Evolutionary conservation across 2,797 vertebrate species (phyloP).

Genomic region (Pseudopleuronectes americanus): DNA sequence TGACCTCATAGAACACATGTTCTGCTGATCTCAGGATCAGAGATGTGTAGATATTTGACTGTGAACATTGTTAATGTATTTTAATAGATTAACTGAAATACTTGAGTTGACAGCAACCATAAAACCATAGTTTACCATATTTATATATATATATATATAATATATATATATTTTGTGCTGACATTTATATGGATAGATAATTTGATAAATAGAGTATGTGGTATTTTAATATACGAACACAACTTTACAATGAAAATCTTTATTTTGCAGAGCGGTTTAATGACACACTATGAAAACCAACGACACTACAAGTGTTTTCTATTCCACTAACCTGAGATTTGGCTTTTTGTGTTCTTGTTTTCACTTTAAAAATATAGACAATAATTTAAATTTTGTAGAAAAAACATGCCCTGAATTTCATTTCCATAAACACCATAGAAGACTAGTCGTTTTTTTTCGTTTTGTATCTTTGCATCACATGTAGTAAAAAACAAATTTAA

Average conservation of each 20-base stretch:
- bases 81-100: too few species aligned
- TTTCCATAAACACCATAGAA: slow-evolving; percentile 66
- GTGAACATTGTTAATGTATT: too few species aligned
- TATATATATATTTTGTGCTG: too few species aligned
- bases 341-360: slow-evolving; percentile 54
- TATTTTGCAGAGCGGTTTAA: slow-evolving; percentile 84
- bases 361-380: slow-evolving; percentile 76
- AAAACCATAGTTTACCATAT: too few species aligned
- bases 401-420: slow-evolving; percentile 77
- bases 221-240: too few species aligned
- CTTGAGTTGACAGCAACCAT: too few species aligned
- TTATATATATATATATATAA: too few species aligned
- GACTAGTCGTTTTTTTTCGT: slow-evolving; percentile 56
- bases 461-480: slow-evolving; percentile 57
- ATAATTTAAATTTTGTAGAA: slow-evolving; percentile 84
- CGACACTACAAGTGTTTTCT: slow-evolving; percentile 35
- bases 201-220: too few species aligned
- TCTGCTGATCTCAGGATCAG: too few species aligned
- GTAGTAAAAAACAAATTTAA: slow-evolving; percentile 51
- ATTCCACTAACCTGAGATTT: slow-evolving; percentile 70
- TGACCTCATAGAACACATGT: too few species aligned
- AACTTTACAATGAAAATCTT: slow-evolving; percentile 44
- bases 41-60: too few species aligned
- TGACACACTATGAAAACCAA: slow-evolving; percentile 69
- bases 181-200: too few species aligned